These are phyloP conservation scores for Hymenopus coronatus DNA, from an alignment of 2,888 invertebrate species.

Conservation along the genomic window DNA sequence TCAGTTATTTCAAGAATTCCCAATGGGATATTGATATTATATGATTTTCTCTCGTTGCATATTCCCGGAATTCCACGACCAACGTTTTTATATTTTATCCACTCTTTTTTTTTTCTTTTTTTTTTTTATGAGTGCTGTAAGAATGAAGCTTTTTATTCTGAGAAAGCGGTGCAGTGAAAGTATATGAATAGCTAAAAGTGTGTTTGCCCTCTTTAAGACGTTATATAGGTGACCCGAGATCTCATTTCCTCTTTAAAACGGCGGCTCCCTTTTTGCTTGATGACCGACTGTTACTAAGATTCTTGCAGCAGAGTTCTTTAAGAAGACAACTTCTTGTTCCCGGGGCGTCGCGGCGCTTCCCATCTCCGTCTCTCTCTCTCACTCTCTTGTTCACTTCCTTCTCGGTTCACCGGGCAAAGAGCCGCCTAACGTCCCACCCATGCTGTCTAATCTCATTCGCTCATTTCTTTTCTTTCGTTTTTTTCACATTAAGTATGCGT, in stretches of 20 bases:
- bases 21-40: background rate
- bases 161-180: background rate
- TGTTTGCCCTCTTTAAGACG: background rate
- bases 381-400: background rate
- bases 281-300: background rate
- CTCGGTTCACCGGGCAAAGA: background rate
- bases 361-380: constrained; percentile 5
- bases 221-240: background rate
- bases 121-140: background rate
- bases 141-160: background rate
- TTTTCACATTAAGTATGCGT: too few species aligned
- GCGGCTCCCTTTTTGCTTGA: background rate
- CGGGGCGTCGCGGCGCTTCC: background rate
- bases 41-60: background rate
- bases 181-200: background rate
- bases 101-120: background rate
- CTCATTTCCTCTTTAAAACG: background rate
- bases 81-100: background rate
- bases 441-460: background rate
- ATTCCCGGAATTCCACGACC: background rate
- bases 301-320: background rate
- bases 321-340: background rate
- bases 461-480: too few species aligned
- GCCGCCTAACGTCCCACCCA: background rate
- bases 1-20: background rate